Evolutionary conservation across 2,888 invertebrate genomes (phyloP).

Genomic region (Colletes collaris): DNA sequence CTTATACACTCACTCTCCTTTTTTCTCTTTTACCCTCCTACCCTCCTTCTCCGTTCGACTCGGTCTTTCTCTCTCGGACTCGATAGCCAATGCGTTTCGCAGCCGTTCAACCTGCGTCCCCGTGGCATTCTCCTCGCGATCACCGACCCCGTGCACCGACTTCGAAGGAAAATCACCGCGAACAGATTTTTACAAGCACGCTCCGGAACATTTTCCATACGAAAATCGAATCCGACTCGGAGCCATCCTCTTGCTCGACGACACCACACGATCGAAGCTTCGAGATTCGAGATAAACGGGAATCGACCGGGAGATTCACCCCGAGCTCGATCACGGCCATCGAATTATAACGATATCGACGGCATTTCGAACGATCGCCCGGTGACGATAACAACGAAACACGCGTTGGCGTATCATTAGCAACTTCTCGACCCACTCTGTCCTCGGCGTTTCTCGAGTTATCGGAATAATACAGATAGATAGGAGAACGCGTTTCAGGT

Average conservation of each 20-base stretch:
- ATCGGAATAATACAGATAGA: too few relatives aligned
- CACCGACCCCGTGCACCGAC: conserved; percentile 59
- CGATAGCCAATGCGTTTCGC: conserved; percentile 62
- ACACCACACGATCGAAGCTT: too few relatives aligned
- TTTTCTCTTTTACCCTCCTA: conserved; percentile 26
- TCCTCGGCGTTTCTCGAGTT: too few relatives aligned
- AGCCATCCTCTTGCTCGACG: too few relatives aligned
- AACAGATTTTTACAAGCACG: conserved; percentile 27
- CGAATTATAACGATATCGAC: too few relatives aligned
- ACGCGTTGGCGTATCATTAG: conserved; percentile 5
- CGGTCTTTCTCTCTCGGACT: conserved; percentile 26
- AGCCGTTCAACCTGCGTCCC: conserved; percentile 63
- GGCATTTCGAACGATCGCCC: too few relatives aligned
- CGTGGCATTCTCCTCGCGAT: conserved; percentile 60
- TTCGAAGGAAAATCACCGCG: conserved; percentile 52
- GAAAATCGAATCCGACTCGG: too few relatives aligned
- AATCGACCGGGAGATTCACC: too few relatives aligned
- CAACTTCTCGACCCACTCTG: background rate
- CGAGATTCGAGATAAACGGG: too few relatives aligned
- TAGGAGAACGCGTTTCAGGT: too few relatives aligned
- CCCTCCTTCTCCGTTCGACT: conserved; percentile 2
- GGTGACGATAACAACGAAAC: background rate
- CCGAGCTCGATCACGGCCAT: too few relatives aligned
- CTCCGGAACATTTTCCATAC: too few relatives aligned
- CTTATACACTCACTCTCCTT: conserved; percentile 15